Evolutionary conservation across 2,113 vertebrate species (phyloP).

Genomic region (Silurus glanis): DNA sequence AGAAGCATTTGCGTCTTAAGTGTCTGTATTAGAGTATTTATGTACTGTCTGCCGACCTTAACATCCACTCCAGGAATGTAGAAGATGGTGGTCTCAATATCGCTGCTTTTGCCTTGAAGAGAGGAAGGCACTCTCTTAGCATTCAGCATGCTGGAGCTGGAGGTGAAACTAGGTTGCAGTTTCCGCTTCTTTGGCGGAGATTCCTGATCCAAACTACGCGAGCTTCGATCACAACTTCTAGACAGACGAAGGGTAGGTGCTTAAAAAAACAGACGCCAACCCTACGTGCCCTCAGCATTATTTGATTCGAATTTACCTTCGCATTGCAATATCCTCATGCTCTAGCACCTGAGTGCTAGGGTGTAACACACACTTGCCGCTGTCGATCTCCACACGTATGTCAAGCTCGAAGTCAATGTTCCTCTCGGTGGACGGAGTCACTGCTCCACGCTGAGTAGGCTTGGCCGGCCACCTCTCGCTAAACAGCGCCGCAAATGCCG

Average conservation of each 20-base stretch:
- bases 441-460: constrained; percentile 75
- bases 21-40: not conserved
- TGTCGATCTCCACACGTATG: constrained; percentile 95
- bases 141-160: constrained; percentile 85
- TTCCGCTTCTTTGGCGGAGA: constrained; percentile 97
- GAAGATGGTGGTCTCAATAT: constrained; percentile 94
- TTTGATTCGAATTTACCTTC: constrained; percentile 71
- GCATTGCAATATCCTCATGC: constrained; percentile 86
- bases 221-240: constrained; percentile 91
- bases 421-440: constrained; percentile 83
- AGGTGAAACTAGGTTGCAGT: constrained; percentile 86
- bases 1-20: not conserved
- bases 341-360: constrained; percentile 88
- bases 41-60: constrained; percentile 79
- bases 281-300: not conserved
- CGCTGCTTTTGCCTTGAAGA: constrained; percentile 89
- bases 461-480: constrained; percentile 90
- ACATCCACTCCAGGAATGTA: constrained; percentile 99
- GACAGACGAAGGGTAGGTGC: constrained; percentile 10
- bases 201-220: constrained; percentile 91
- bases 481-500: constrained; percentile 88
- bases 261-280: not conserved
- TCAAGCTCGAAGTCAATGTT: constrained; percentile 99
- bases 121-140: constrained; percentile 93
- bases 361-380: constrained; percentile 95